Conservation (phyloP, 2,888 invertebrate species). For the Xestia c-nigrum region DNA sequence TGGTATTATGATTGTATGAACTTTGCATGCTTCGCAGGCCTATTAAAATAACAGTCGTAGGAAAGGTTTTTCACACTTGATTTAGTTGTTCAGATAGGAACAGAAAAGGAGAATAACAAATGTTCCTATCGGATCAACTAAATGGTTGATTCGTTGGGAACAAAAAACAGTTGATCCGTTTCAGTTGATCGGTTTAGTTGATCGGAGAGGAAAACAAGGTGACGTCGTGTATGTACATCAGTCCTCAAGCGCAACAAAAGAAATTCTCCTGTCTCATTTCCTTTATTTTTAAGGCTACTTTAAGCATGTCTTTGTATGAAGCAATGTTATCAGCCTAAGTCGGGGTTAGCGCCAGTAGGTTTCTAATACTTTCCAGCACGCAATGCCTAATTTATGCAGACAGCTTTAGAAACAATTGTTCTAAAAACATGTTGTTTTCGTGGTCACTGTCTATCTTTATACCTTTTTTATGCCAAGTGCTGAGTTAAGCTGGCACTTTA, state of each 20-base stretch:
- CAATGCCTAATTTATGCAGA: constrained; percentile 61
- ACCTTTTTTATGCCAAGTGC: constrained; percentile 36
- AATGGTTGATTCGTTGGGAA: too few relatives aligned
- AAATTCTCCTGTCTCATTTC: constrained; percentile 25
- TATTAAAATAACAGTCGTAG: too few relatives aligned
- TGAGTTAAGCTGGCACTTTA: constrained; percentile 26
- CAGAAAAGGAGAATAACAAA: too few relatives aligned
- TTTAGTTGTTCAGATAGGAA: too few relatives aligned
- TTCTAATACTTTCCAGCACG: constrained; percentile 63
- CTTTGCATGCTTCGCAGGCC: too few relatives aligned
- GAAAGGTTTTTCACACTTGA: too few relatives aligned
- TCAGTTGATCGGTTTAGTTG: too few relatives aligned
- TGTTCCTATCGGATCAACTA: too few relatives aligned
- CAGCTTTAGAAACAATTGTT: constrained; percentile 58
- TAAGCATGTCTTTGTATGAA: constrained; percentile 58
- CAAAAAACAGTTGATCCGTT: too few relatives aligned
- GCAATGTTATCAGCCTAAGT: constrained; percentile 59
- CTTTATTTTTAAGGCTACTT: constrained; percentile 45
- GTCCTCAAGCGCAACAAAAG: constrained; percentile 15
- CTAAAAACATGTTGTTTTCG: constrained; percentile 56
- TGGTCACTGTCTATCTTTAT: constrained; percentile 54
- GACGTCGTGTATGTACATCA: too few relatives aligned
- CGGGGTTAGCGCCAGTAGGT: constrained; percentile 54
- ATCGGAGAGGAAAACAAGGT: too few relatives aligned
- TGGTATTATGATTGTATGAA: too few relatives aligned